phyloP scores from a whole-genome alignment of 2,797 vertebrate species.

The Pterois miles region DNA sequence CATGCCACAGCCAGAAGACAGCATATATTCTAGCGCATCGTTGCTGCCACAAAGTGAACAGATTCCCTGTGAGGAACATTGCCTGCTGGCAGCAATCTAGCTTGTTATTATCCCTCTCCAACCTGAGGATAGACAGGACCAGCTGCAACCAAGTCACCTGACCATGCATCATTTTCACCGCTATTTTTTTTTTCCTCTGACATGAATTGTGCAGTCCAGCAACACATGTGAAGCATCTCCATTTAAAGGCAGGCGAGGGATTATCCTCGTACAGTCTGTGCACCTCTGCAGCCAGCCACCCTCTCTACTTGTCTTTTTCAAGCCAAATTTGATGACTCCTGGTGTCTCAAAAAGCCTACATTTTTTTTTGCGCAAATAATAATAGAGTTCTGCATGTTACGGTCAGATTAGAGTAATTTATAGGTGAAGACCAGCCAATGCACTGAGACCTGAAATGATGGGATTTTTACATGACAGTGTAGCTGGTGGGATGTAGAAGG shows the following conservation, averaged over 20 bases:
- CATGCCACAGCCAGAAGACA: slow-evolving; percentile 50
- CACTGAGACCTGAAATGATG: slow-evolving; percentile 26
- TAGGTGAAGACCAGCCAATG: neutral
- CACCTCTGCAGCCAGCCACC: slow-evolving; percentile 15
- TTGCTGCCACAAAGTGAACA: slow-evolving; percentile 51
- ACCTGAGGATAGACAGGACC: slow-evolving; percentile 52
- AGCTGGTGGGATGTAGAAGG: slow-evolving; percentile 8
- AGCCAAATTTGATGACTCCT: slow-evolving; percentile 26
- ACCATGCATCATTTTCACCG: slow-evolving; percentile 44
- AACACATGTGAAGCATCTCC: slow-evolving; percentile 25
- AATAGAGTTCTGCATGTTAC: slow-evolving; percentile 24
- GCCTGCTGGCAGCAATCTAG: slow-evolving; percentile 56
- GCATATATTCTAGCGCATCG: slow-evolving; percentile 29
- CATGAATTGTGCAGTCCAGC: slow-evolving; percentile 28
- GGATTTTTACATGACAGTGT: neutral
- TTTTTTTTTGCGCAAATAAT: slow-evolving; percentile 33
- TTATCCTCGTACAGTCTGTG: slow-evolving; percentile 32
- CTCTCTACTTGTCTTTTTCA: neutral
- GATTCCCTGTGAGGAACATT: slow-evolving; percentile 40
- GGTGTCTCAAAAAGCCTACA: slow-evolving; percentile 10
- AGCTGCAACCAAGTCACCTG: slow-evolving; percentile 59
- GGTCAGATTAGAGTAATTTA: slow-evolving; percentile 57
- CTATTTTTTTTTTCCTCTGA: slow-evolving; percentile 29
- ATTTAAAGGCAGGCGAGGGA: slow-evolving; percentile 31
- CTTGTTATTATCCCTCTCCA: slow-evolving; percentile 56